Evolutionary conservation across 1,140 invertebrate genomes (phyloP), one percentile per base, ranked within the genome.

Genomic region (Brachionus manjavacas): DNA sequence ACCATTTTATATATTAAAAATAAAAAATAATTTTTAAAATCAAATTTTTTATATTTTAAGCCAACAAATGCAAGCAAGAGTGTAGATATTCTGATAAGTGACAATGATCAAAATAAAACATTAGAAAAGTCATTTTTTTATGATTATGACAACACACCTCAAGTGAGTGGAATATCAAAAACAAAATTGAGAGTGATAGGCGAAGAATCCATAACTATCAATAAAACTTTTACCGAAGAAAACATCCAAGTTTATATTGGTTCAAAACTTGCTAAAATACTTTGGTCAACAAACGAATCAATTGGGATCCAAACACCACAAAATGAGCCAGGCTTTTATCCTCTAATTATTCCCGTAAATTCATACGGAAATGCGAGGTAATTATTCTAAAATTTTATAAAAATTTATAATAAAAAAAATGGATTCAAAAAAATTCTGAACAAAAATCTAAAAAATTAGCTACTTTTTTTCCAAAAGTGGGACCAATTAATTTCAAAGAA

Each of bases 131-230:
- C 79, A 16, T 86, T 86, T 49, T 60, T 84, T 8, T 86, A 86
- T 28, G 52, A 78, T 31, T 46, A 66, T 25, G 31, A 68, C 16
- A 52, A 60, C n/a, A 64, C 84, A 41, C 83, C 46, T 14, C 49
- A 7, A 16, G 52, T 83, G 4, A 35, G 23, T 6, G 25, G 20
- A 4, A 12, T 64, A 39, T 41, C 14, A 14, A 55, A 25, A 16
- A 74, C 60, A 46, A 83, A 85, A n/a, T 12, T 80, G 2, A 55
- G 49, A 25, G 76, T 80, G 1, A 4, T 55, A 43, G 60, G 86
- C 49, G 86, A 85, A 39, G 85, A 76, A 16, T 66, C 41, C 14
- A 41, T 87, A 12, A 85, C 85, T 0, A 86, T 88, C n/a, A 68
- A 52, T 14, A 87, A 86, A 25, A 84, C 85, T 39, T 87, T 88